Percentiles rank a stretch among this genome's conserved stretches.
Conservation (phyloP, 2,888 invertebrate species). For the Eueremaeus valkanovi region DNA sequence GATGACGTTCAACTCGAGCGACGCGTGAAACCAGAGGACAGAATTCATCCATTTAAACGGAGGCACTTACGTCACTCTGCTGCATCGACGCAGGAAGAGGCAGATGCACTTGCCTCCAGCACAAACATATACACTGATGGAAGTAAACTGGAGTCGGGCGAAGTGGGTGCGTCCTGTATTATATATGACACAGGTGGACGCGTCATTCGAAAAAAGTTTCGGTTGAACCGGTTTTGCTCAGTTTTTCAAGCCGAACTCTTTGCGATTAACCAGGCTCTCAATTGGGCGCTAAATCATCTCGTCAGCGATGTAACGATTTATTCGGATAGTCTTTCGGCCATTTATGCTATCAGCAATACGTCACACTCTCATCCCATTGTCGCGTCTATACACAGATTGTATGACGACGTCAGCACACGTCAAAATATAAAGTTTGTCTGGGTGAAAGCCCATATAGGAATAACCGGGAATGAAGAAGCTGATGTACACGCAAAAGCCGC, state of each 20-base stretch:
- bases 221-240: background rate
- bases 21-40: background rate
- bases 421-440: background rate
- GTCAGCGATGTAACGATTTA: background rate
- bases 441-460: conserved; percentile 18
- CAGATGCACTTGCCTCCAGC: background rate
- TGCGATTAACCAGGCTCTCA: background rate
- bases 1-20: background rate
- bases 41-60: background rate
- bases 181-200: background rate
- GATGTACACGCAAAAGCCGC: background rate
- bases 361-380: background rate
- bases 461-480: conserved; percentile 15
- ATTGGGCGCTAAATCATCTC: background rate
- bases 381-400: background rate
- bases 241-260: conserved; percentile 22
- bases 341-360: background rate
- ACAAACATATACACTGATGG: conserved; percentile 12
- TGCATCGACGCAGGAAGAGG: background rate
- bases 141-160: background rate
- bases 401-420: background rate
- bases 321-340: background rate
- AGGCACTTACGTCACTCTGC: background rate
- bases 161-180: background rate
- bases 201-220: background rate